Conservation (phyloP, 2,888 invertebrate species). For the Nephrotoma guestfalica region DNA sequence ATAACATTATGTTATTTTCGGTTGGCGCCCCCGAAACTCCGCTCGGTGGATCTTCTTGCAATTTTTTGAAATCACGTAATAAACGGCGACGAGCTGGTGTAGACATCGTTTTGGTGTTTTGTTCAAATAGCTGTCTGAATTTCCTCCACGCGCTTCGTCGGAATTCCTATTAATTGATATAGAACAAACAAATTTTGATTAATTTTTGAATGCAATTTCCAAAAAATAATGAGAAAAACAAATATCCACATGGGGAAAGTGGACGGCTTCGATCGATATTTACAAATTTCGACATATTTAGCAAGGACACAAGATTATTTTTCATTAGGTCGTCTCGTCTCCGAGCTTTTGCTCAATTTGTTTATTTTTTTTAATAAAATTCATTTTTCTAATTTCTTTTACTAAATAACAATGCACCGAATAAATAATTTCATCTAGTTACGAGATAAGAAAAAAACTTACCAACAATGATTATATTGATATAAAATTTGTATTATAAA, state of each 20-base stretch:
- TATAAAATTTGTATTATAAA: background rate
- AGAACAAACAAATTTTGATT: background rate
- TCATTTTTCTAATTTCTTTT: background rate
- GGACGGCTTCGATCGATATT: background rate
- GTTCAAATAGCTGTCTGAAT: background rate
- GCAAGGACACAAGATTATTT: background rate
- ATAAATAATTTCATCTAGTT: background rate
- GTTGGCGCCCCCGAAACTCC: constrained; percentile 99
- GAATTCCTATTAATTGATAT: background rate
- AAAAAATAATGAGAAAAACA: background rate
- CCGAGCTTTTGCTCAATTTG: background rate
- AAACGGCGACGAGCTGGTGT: constrained; percentile 96
- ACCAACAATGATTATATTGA: background rate
- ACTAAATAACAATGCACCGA: background rate
- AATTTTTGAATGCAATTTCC: background rate
- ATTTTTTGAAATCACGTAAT: constrained; percentile 97
- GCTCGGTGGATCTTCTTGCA: constrained; percentile 98
- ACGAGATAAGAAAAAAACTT: background rate
- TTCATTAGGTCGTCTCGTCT: background rate
- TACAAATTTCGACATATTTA: background rate
- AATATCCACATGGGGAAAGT: background rate
- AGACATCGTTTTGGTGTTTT: constrained; percentile 52
- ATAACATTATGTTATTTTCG: constrained; percentile 99
- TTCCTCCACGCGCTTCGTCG: background rate
- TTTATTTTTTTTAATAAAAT: background rate